A percentile compares a stretch with the other conserved stretches of the same genome.
Conservation (phyloP, 1,140 invertebrate genomes). For the Drosophila sulfurigaster region DNA sequence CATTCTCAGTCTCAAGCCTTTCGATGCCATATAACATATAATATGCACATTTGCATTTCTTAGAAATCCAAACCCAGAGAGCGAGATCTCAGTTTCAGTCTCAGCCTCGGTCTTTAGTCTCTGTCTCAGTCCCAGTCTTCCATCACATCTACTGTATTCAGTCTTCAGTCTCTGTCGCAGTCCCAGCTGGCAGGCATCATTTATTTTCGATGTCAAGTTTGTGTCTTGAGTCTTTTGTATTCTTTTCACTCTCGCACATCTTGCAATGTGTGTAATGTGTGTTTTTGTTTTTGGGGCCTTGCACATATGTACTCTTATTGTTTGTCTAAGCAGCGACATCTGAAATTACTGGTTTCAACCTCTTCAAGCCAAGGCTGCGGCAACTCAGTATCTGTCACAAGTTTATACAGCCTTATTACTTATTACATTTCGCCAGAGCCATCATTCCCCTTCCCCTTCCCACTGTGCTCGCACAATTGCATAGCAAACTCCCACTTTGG, state of each 20-base stretch:
- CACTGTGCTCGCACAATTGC: slow-evolving; percentile 31
- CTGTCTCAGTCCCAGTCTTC: slow-evolving; percentile 20
- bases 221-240: slow-evolving; percentile 64
- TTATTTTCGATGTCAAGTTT: slow-evolving; percentile 81
- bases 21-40: slow-evolving; percentile 20
- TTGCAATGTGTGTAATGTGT: slow-evolving; percentile 34
- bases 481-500: slow-evolving; percentile 25
- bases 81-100: slow-evolving; percentile 43
- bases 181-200: slow-evolving; percentile 67
- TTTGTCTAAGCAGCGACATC: slow-evolving; percentile 27
- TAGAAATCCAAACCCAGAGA: slow-evolving; percentile 38
- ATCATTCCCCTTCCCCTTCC: not conserved
- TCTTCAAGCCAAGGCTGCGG: slow-evolving; percentile 35
- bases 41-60: slow-evolving; percentile 69
- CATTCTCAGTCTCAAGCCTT: not conserved
- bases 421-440: slow-evolving; percentile 31
- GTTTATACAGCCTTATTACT: slow-evolving; percentile 56
- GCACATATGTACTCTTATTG: not conserved
- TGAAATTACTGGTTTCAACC: slow-evolving; percentile 43
- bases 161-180: slow-evolving; percentile 21
- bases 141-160: not conserved
- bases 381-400: slow-evolving; percentile 60
- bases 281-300: slow-evolving; percentile 37
- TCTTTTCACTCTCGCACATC: slow-evolving; percentile 69
- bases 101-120: slow-evolving; percentile 36